phyloP scores from a whole-genome alignment of 2,113 vertebrate genomes.

The Australoheros scitulus region DNA sequence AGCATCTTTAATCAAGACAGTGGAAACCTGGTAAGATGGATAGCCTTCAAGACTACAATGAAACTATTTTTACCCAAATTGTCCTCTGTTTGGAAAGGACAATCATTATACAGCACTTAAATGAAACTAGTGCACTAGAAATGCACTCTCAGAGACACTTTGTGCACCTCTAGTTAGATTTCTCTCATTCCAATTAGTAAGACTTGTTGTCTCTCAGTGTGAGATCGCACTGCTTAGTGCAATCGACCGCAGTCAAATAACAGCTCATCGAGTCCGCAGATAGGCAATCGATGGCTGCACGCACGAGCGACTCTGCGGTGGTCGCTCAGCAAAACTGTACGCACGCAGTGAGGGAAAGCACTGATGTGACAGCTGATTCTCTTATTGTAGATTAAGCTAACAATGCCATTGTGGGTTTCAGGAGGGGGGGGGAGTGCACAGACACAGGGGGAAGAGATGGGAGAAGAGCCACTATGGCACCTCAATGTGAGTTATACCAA shows the following conservation, averaged over 20 bases:
- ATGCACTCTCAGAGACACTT: background rate
- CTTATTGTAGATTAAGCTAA: constrained; percentile 49
- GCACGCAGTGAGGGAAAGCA: background rate
- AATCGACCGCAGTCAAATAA: constrained; percentile 31
- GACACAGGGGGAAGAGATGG: background rate
- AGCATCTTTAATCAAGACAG: background rate
- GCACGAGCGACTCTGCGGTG: background rate
- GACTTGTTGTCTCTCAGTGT: constrained; percentile 18
- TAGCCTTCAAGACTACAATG: background rate
- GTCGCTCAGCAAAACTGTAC: constrained; percentile 4
- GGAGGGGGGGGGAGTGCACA: background rate
- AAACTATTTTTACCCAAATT: background rate
- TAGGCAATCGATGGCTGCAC: constrained; percentile 17
- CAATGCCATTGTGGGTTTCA: constrained; percentile 21
- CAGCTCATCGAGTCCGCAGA: constrained; percentile 18
- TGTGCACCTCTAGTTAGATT: constrained; percentile 7
- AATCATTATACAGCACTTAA: background rate
- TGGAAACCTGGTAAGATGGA: background rate
- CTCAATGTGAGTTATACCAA: background rate
- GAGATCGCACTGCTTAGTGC: constrained; percentile 40
- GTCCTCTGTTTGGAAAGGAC: background rate
- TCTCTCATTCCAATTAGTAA: constrained; percentile 45
- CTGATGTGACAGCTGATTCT: constrained; percentile 20
- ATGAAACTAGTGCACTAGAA: background rate
- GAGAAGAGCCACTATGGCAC: background rate